phyloP scores from a whole-genome alignment of 2,113 vertebrate species.

The Istiophorus platypterus region DNA sequence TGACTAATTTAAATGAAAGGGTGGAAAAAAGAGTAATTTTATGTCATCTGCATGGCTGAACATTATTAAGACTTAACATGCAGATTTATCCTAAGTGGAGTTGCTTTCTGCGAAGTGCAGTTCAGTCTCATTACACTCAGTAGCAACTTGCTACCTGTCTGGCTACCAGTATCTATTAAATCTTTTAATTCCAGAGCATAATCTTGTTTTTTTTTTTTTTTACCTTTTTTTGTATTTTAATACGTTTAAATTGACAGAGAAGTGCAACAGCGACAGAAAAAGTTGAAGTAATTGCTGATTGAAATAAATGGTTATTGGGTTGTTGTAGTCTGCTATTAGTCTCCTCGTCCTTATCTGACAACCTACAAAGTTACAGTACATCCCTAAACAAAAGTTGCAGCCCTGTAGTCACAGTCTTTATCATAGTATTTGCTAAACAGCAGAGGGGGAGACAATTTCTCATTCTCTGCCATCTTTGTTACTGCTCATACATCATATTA shows the following conservation, averaged over 20 bases:
- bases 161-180: background rate
- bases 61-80: background rate
- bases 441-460: background rate
- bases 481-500: background rate
- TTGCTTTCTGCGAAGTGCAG: background rate
- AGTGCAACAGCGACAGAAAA: background rate
- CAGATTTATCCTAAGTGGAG: background rate
- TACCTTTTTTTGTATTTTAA: background rate
- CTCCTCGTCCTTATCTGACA: background rate
- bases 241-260: background rate
- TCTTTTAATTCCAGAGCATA: background rate
- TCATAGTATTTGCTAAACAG: too few species aligned
- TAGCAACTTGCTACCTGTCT: background rate
- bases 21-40: background rate
- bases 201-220: background rate
- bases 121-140: background rate
- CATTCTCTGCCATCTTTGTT: background rate
- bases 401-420: too few species aligned
- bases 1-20: constrained; percentile 15
- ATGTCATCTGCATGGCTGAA: background rate
- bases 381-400: background rate
- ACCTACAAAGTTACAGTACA: background rate
- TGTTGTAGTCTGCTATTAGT: too few species aligned
- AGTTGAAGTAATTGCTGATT: background rate
- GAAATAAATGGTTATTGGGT: background rate